Base-by-base conservation (phyloP, 1,140 invertebrate species). In the Theocolax elegans region DNA sequence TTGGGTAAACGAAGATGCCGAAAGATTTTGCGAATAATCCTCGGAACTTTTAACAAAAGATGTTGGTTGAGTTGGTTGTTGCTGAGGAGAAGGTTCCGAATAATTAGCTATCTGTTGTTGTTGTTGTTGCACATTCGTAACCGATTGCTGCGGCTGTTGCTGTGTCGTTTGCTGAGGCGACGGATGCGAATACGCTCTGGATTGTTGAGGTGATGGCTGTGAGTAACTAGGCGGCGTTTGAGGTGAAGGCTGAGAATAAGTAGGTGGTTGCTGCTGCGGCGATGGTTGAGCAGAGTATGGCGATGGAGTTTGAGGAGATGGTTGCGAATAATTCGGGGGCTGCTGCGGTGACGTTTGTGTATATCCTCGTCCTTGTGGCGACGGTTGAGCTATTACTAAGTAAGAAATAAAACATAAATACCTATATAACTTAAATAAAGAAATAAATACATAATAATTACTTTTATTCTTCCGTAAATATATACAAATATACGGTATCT, bases 301-400 rank as follows among this genome's bases (percentile, higher is more conserved):
- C 13, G 67, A 46, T 42, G 59, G 40, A 8, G 58, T 53, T 56
- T 81, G 78, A 9, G 80, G 75, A 2, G 80, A 81, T 17, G 76
- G 71, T 67, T 80, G 79, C 13, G 75, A 77, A 29, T 82, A 82
- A 54, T 58, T 79, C 0, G 72, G 38, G n/a, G 71, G 62, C 49
- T 82, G 81, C 58, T 81, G 81, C 0, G 80, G 80, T 1, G 81
- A 81, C 0, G 81, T 71, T 23, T 83, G 81, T 42, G 79, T 79
- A 49, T 80, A 82, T 65, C 74, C 56, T 17, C 29, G 80, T 12
- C 78, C 46, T 7, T 72, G 73, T 17, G 77, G 65, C 8, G 78
- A 62, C 2, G 54, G 40, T 46, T 70, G 67, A 1, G 42, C 42
- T 38, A 63, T 69, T 8, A 49, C 66, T 73, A 35, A n/a, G n/a